Base-by-base conservation (phyloP, 2,797 vertebrate genomes). In the Ataeniobius toweri region DNA sequence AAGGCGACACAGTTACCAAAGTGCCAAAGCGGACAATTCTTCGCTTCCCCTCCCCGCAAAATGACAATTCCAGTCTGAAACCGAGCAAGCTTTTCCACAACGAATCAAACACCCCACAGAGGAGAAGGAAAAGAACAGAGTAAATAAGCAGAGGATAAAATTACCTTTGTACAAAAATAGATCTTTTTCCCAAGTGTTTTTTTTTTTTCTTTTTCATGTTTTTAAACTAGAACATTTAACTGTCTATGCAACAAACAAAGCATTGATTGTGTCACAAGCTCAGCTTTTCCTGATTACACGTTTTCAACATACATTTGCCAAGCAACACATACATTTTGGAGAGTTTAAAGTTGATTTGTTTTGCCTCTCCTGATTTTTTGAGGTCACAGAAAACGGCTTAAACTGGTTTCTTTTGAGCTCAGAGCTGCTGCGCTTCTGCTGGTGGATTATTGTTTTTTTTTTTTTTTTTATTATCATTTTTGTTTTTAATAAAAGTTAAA, bases 101-200 rank as follows among this genome's bases (percentile, higher is more conserved):
- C 88, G 83, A 93, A 88, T 82, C 90, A 92, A 94, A 94, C 92
- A 91, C 91, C 89, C 92, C 94, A 95, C 93, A 93, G 94, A 94
- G 94, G 89, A 92, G 88, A 90, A 85, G 91, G 90, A 90, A 93
- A 90, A 86, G 79, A 85, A 92, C 91, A 91, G 93, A 93, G 91
- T 93, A 95, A 91, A 95, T 94, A 96, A 91, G 92, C 91, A 91
- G 96, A 96, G 95, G 97, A 97, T 97, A 98, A 97, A 98, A 97
- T 97, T 96, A 97, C 96, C 97, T 97, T 97, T 98, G 96, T 99
- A 99, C 97, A 99, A 99, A 99, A 99, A 99, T 99, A 99, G 96
- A 99, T 96, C 93, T 95, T 96, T 96, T 95, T 94, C 94, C 95
- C 93, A 96, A 94, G 90, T 89, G 84, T 94, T 93, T 93, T 92